Base-by-base conservation (phyloP, 2,888 invertebrate species). In the Apotomis capreana region DNA sequence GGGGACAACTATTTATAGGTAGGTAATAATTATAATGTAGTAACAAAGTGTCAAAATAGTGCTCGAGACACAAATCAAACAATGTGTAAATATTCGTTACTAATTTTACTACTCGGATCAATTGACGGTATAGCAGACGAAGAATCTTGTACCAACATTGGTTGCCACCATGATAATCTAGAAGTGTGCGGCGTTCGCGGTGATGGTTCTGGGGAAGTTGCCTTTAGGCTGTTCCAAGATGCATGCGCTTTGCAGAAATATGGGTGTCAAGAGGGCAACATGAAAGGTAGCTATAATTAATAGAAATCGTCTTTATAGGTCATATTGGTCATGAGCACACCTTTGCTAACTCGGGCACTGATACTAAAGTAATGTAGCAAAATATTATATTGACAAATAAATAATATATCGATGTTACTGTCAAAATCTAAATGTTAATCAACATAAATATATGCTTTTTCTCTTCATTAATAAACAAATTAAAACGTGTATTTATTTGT, bases 211-310 rank as follows among this genome's bases (percentile, higher is more conserved):
- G 26, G 26, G n/a, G 65, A 57, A 26, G 46, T 65, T 57, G 26
- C 57, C 0, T 57, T 65, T 55, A 55, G 46, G 26, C n/a, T 65
- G 5, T 65, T 65, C 9, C 9, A 65, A 26, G 65, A 65, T 26
- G 44, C n/a, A 36, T 65, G 65, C 36, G 65, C 26, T 44, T n/a
- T 65, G n/a, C 65, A 6, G 65, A 65, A 57, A 65, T 65, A 26
- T 46, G 46, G 55, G 9, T 65, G 65, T 57, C 26, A n/a, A 6
- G 55, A 57, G 15, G 55, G 15, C 9, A n/a, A 46, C 46, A 65
- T 46, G 9, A 65, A 57, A 57, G 65, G 65, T 65, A 57, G 5
- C 26, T 26, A 4, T 26, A 26, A 37, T 40, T 15, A 26, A 26
- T 26, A 26, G 26, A 26, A 1, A 26, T 26, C 26, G 26, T 26